Evolutionary conservation across 2,888 invertebrate genomes (phyloP), one percentile per base, ranked within the genome.

Genomic region (Yponomeuta malinellus): DNA sequence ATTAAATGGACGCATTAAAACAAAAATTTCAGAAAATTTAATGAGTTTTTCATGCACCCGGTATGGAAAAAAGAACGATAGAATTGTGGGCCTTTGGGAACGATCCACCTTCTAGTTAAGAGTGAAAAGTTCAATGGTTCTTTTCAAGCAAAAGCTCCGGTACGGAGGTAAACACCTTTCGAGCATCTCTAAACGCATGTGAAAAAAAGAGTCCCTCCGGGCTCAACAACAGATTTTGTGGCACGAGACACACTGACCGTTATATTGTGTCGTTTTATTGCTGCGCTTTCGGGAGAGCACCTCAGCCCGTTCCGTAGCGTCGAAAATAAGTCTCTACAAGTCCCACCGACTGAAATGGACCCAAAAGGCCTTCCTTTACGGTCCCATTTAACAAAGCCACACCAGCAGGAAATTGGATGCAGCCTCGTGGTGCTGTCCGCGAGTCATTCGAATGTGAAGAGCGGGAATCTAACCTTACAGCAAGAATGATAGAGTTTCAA

Each of bases 201-300:
- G 43, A 43, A 78, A 85, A 84, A 86, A 85, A 82, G 76, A 68
- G 70, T 79, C 77, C 79, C 79, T 79, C 75, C 77, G 77, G 78
- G 52, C 10, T 78, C 80, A 75, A 82, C 81, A 82, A 82, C 12
- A 59, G 52, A 84, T 87, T 85, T 86, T 80, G 84, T 89, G 88
- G 90, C 90, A 90, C 90, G 90, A 87, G 90, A 86, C 90, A 89
- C 86, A 84, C 83, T 86, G 86, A 84, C 86, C 85, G 82, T 78
- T 82, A 81, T 81, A 85, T 86, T 87, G 82, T 85, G 80, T 84
- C 79, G 79, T 86, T 88, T 88, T 87, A 85, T 86, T 85, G 80
- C 75, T 70, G 72, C 76, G 72, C 63, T 69, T 69, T 69, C 63
- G 77, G 74, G 75, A 75, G 75, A 81, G 79, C 81, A 81, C 80